Evolutionary conservation across 2,113 vertebrate species (phyloP), one percentile per base, ranked within the genome.

Genomic region (Reinhardtius hippoglossoides): DNA sequence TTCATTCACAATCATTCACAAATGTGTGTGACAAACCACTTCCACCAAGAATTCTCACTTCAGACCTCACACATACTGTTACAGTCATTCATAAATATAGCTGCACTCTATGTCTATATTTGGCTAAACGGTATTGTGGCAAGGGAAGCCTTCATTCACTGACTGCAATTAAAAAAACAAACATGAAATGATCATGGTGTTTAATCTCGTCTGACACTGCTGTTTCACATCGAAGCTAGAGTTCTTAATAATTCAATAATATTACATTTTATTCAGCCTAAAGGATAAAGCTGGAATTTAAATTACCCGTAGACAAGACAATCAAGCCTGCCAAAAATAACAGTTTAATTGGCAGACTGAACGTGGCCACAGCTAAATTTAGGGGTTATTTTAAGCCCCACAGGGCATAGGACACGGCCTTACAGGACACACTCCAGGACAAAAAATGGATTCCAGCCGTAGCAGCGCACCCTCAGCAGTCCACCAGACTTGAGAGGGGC

Each of bases 341-440:
- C 76, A 3, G 15, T 82, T 89, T 92, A 91, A 92, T 89, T 89
- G 83, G 60, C 74, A 52, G 48, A 56, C 77, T 74, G 67, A 81
- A 88, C 46, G 82, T 78, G 80, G 67, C 78, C 58, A 5, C 13
- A 3, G 50, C 82, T 92, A 92, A 89, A 91, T 90, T 80, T 88
- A 84, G 78, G 68, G 76, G 86, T 74, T 93, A 94, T 92, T 93
- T 92, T 85, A 91, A 91, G 90, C 77, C 69, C 60, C 24, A 26
- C 5, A 35, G 71, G 65, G 67, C 44, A 78, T 9, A 89, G 76
- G 81, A 86, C 74, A 76, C 72, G 61, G 71, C 77, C 80, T 77
- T 70, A 37, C 79, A 79, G 83, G 73, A 84, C 71, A 74, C 75
- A 59, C 55, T 42, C 56, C 67, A 65, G 65, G 71, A 44, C 26